Evolutionary conservation across 2,888 invertebrate genomes (phyloP).

Genomic region (Dynastes grantii): DNA sequence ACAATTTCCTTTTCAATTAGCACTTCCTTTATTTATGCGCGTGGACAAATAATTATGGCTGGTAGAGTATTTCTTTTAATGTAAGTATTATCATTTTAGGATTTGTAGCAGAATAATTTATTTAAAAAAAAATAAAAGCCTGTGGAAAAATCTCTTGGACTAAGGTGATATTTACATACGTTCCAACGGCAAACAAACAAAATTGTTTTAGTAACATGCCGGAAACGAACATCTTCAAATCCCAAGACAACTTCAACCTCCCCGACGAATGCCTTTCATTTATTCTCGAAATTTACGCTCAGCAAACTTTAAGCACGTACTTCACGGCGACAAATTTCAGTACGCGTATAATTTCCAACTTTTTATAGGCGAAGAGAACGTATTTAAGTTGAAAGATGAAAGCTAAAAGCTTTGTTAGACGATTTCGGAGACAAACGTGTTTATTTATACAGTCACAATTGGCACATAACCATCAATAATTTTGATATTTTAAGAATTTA

Average conservation of each 20-base stretch:
- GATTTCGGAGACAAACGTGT: not conserved
- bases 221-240: not conserved
- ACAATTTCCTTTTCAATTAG: no score
- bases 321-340: not conserved
- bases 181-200: conserved; percentile 1
- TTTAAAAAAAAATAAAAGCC: no score
- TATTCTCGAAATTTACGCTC: not conserved
- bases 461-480: conserved; percentile 14
- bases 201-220: not conserved
- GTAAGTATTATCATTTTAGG: no score
- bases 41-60: no score
- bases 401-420: conserved; percentile 3
- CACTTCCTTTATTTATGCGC: no score
- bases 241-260: not conserved
- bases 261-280: not conserved
- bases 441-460: conserved; percentile 16
- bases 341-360: not conserved
- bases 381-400: not conserved
- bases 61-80: no score
- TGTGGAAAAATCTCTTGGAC: no score
- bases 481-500: conserved; percentile 8
- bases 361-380: not conserved
- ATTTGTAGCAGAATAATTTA: no score
- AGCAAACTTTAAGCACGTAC: not conserved
- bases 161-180: not conserved